Conservation (phyloP, 2,113 vertebrate species). For the Hyperoodon ampullatus region DNA sequence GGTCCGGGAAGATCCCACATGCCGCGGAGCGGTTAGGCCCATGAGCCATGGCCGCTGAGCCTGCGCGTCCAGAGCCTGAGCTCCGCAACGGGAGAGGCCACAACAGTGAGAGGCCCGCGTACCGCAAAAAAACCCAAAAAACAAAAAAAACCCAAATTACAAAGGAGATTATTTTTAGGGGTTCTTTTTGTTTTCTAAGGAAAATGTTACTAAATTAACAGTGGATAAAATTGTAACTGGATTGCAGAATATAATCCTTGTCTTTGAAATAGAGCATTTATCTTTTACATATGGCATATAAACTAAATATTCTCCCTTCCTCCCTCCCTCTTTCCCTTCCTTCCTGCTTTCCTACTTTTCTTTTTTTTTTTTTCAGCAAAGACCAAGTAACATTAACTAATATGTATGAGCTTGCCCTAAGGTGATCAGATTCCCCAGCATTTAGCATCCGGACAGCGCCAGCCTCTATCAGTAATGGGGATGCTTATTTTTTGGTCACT, state of each 20-base stretch:
- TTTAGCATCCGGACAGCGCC: background rate
- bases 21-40: too few relatives aligned
- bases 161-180: background rate
- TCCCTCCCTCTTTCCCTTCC: background rate
- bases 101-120: too few relatives aligned
- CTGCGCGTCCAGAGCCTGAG: too few relatives aligned
- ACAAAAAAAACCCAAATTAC: background rate
- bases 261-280: background rate
- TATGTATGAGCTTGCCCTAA: background rate
- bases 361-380: conserved; percentile 9
- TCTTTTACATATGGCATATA: background rate
- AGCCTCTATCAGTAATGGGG: background rate
- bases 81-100: too few relatives aligned
- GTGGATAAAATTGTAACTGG: background rate
- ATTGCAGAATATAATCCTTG: background rate
- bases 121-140: too few relatives aligned
- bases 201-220: conserved; percentile 3
- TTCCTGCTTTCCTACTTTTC: background rate
- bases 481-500: background rate
- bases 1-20: too few relatives aligned
- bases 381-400: background rate
- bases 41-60: too few relatives aligned
- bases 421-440: background rate
- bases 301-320: background rate
- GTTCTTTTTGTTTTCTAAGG: conserved; percentile 23